phyloP scores from a whole-genome alignment of 2,888 invertebrate genomes.

The Andrena marginata region DNA sequence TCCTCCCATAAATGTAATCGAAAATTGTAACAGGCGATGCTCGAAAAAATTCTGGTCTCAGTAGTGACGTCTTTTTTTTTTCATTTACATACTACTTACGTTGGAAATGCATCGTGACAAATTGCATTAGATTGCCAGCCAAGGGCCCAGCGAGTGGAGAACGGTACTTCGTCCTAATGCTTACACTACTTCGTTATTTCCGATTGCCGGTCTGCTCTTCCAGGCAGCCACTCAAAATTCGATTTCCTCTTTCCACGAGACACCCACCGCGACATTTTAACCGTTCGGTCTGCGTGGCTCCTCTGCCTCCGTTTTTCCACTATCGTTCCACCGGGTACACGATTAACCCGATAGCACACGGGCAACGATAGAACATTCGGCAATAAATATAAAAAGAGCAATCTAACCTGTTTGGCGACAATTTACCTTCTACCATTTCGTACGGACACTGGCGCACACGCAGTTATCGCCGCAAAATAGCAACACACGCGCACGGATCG shows the following conservation, averaged over 20 bases:
- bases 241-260: slow-evolving; percentile 56
- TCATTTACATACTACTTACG: slow-evolving; percentile 13
- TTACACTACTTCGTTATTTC: slow-evolving; percentile 64
- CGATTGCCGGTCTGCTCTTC: slow-evolving; percentile 53
- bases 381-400: slow-evolving; percentile 42
- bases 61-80: slow-evolving; percentile 9
- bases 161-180: slow-evolving; percentile 51
- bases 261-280: slow-evolving; percentile 56
- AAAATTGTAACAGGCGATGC: background rate
- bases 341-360: slow-evolving; percentile 43
- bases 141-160: slow-evolving; percentile 43
- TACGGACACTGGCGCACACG: background rate
- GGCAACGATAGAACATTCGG: slow-evolving; percentile 23
- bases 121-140: slow-evolving; percentile 54
- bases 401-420: slow-evolving; percentile 42
- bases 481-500: background rate
- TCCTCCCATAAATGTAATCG: background rate
- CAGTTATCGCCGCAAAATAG: background rate
- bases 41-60: background rate
- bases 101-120: slow-evolving; percentile 43
- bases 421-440: slow-evolving; percentile 49
- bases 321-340: slow-evolving; percentile 34
- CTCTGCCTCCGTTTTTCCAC: slow-evolving; percentile 46
- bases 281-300: slow-evolving; percentile 27
- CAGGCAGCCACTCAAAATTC: slow-evolving; percentile 62